phyloP scores from a whole-genome alignment of 2,113 vertebrate species.

The Orycteropus afer region DNA sequence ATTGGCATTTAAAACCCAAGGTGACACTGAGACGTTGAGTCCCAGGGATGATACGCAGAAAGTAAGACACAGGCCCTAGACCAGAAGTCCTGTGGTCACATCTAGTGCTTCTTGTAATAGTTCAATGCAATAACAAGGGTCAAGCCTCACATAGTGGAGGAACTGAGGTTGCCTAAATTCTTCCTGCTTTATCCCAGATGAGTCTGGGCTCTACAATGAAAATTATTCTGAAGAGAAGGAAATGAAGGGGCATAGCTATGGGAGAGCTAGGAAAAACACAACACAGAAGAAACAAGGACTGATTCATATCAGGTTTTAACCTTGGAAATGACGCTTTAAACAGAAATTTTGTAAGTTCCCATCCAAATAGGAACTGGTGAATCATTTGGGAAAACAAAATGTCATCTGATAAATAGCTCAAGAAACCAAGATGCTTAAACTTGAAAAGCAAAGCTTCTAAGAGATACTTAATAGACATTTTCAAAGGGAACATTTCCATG shows the following conservation, averaged over 20 bases:
- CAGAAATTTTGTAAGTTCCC: conserved; percentile 38
- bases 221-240: not conserved
- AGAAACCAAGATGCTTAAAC: conserved; percentile 52
- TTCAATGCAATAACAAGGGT: not conserved
- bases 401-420: conserved; percentile 27
- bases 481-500: not conserved
- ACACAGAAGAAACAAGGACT: not conserved
- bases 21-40: not conserved
- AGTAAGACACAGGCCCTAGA: not conserved
- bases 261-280: not conserved
- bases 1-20: not conserved
- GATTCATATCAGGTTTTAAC: not conserved
- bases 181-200: not conserved
- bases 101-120: not conserved
- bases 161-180: not conserved
- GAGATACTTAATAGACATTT: not conserved
- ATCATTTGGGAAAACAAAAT: not conserved
- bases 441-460: conserved; percentile 53
- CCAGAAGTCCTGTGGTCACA: not conserved
- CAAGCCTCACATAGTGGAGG: not conserved
- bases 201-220: not conserved
- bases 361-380: conserved; percentile 40
- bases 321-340: conserved; percentile 21
- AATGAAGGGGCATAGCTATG: not conserved
- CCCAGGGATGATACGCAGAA: not conserved